Percentiles rank a stretch among this genome's conserved stretches.
Evolutionary conservation across 2,888 invertebrate species (phyloP).

Genomic region (Antheraea assamensis): DNA sequence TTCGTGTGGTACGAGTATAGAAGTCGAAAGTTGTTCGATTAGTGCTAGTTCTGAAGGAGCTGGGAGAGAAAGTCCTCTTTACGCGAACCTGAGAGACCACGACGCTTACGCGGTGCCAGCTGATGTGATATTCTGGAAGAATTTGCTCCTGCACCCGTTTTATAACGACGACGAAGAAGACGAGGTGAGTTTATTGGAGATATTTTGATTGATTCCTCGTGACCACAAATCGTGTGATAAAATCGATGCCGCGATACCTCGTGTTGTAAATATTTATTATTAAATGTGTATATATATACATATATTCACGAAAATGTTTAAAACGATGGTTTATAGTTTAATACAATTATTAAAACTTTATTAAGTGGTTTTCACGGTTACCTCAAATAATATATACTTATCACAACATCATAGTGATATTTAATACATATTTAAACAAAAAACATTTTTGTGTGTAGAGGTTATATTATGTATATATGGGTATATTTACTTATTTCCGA

Average conservation of each 20-base stretch:
- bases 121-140: conserved; percentile 81
- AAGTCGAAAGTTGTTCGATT: conserved; percentile 72
- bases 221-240: background rate
- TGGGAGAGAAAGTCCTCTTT: conserved; percentile 72
- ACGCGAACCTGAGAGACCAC: conserved; percentile 73
- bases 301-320: no score
- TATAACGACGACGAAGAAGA: conserved; percentile 82
- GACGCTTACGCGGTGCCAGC: conserved; percentile 74
- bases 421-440: background rate
- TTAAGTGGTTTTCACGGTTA: background rate
- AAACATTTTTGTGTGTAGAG: no score
- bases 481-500: background rate
- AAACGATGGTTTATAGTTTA: no score
- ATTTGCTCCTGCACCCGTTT: conserved; percentile 70
- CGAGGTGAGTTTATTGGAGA: conserved; percentile 59
- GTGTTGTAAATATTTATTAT: no score
- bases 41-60: conserved; percentile 74
- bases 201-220: background rate
- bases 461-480: no score
- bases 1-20: conserved; percentile 74
- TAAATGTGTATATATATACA: no score
- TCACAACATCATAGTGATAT: no score
- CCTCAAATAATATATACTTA: background rate
- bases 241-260: background rate
- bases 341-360: background rate